Percentiles rank a stretch among this genome's conserved stretches.
These are phyloP conservation scores for Cecidostiba fungosa DNA, from an alignment of 2,888 invertebrate species.

Conservation along the genomic window DNA sequence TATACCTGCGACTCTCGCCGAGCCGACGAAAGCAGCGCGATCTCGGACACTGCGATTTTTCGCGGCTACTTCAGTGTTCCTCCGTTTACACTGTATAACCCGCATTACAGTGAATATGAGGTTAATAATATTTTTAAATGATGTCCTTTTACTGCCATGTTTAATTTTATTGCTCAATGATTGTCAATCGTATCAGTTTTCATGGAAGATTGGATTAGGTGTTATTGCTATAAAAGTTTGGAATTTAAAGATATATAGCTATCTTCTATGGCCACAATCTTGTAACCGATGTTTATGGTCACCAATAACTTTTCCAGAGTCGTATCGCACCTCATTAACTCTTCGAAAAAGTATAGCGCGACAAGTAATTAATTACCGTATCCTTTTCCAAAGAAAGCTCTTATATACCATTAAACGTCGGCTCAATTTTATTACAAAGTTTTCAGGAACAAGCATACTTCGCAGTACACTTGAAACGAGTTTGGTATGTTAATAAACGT, in stretches of 20 bases:
- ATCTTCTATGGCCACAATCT: background rate
- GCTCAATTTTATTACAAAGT: background rate
- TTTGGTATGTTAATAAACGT: conserved; percentile 39
- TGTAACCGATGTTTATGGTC: background rate
- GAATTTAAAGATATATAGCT: background rate
- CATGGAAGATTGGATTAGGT: background rate
- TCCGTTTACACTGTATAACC: background rate
- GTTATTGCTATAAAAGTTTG: background rate
- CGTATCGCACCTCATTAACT: background rate
- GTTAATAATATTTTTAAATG: background rate
- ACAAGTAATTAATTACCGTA: conserved; percentile 2
- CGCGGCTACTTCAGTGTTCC: background rate
- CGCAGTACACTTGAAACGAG: conserved; percentile 19
- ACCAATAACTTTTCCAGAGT: background rate
- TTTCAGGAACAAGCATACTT: background rate
- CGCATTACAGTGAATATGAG: no score
- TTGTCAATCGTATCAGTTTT: background rate
- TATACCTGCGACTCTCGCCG: background rate
- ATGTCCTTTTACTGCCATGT: background rate
- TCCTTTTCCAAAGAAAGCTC: background rate
- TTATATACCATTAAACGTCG: background rate
- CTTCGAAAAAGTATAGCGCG: background rate
- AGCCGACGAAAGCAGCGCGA: conserved; percentile 2
- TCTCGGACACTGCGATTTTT: conserved; percentile 17
- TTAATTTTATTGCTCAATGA: background rate